Percentiles rank a stretch among this genome's conserved stretches.
Evolutionary conservation across 2,888 invertebrate genomes (phyloP).

Genomic region (Macrosoma leucophasiata): DNA sequence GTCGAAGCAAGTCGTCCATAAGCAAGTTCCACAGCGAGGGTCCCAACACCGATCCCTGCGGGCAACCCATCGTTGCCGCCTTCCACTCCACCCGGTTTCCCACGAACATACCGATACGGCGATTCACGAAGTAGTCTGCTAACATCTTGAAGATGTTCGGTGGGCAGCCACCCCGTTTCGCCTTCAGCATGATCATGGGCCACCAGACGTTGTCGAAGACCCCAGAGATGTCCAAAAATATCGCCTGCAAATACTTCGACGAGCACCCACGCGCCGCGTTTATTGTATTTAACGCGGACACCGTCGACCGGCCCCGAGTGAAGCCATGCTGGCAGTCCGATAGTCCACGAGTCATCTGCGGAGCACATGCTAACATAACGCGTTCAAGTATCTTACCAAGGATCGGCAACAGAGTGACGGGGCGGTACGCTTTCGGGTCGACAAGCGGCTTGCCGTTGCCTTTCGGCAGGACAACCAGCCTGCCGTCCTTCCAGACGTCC

Average conservation of each 20-base stretch:
- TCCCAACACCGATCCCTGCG: conserved; percentile 19
- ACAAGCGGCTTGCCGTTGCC: no score
- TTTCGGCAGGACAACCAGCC: no score
- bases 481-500: no score
- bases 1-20: conserved; percentile 6
- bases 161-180: conserved; percentile 13
- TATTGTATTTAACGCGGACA: no score
- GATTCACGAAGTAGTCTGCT: conserved; percentile 24
- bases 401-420: no score
- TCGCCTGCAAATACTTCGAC: conserved; percentile 23
- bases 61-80: conserved; percentile 19
- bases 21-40: conserved; percentile 13
- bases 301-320: no score
- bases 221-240: conserved; percentile 33
- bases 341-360: no score
- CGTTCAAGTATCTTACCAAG: no score
- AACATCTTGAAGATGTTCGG: conserved; percentile 28
- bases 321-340: no score
- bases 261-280: no score
- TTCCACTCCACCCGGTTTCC: conserved; percentile 17
- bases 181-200: conserved; percentile 27
- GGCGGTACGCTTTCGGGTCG: no score
- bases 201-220: conserved; percentile 33
- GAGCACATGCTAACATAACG: no score
- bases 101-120: conserved; percentile 8